A percentile compares a stretch with the other conserved stretches of the same genome.
These are phyloP conservation scores for Caenorhabditis parvicauda DNA, from an alignment of 2,888 invertebrate genomes.

Conservation along the genomic window DNA sequence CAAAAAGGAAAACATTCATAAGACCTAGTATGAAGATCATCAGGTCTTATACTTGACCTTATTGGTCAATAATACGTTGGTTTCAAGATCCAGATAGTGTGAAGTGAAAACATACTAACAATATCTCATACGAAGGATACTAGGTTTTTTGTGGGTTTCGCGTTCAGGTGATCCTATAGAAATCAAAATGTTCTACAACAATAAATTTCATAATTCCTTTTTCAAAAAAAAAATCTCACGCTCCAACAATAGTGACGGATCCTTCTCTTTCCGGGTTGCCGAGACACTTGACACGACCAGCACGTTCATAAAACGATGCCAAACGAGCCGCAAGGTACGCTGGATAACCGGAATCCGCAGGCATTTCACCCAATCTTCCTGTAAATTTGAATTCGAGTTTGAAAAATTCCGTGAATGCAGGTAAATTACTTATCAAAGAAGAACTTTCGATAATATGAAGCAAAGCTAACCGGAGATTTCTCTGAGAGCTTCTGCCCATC, in stretches of 20 bases:
- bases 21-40: no score
- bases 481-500: constrained; percentile 99
- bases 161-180: no score
- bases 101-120: no score
- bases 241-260: constrained; percentile 97
- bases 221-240: constrained; percentile 66
- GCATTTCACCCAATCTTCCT: constrained; percentile 96
- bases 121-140: no score
- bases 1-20: no score
- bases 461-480: constrained; percentile 80
- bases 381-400: not conserved
- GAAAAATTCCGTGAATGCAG: not conserved
- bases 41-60: no score
- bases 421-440: not conserved
- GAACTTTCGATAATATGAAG: not conserved
- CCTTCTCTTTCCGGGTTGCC: constrained; percentile 86
- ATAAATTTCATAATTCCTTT: no score
- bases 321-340: constrained; percentile 96
- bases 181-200: no score
- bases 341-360: constrained; percentile 93
- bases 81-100: no score
- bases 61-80: not conserved
- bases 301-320: constrained; percentile 98
- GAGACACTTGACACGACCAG: constrained; percentile 81
- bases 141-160: no score